A percentile compares a stretch with the other conserved stretches of the same genome.
Evolutionary conservation across 2,888 invertebrate species (phyloP).

Genomic region (Spialia ferax): DNA sequence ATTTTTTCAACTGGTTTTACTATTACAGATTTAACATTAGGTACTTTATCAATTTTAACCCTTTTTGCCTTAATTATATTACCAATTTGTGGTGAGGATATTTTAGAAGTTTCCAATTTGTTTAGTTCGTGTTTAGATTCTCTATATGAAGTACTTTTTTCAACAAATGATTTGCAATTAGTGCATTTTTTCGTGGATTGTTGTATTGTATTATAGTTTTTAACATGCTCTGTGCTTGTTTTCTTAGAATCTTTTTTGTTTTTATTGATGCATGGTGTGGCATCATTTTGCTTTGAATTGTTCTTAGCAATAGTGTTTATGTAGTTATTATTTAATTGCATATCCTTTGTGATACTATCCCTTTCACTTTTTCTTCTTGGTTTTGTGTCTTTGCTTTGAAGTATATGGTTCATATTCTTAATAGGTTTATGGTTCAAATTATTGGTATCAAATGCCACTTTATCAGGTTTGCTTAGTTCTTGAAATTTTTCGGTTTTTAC

Average conservation of each 20-base stretch:
- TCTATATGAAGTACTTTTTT: not conserved
- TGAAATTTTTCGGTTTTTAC: not conserved
- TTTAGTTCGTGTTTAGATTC: not conserved
- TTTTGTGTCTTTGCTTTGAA: not conserved
- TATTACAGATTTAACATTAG: not conserved
- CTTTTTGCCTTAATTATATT: not conserved
- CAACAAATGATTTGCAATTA: not conserved
- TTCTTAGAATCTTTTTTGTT: constrained; percentile 3
- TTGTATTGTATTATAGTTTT: not conserved
- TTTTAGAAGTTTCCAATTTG: not conserved
- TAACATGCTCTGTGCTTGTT: not conserved
- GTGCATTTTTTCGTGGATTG: not conserved
- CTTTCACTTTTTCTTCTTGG: not conserved
- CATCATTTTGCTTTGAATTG: constrained; percentile 1
- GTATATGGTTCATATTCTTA: not conserved
- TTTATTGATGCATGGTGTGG: not conserved
- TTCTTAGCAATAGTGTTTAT: not conserved
- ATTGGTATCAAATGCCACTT: not conserved
- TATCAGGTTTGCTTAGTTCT: not conserved
- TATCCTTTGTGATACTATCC: not conserved
- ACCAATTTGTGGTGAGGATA: not conserved
- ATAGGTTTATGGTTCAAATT: not conserved
- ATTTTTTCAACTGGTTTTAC: not conserved
- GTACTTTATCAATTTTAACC: not conserved
- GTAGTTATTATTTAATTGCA: not conserved